Evolutionary conservation across 2,797 vertebrate species (phyloP), one percentile per base, ranked within the genome.

Genomic region (Lerista edwardsae): DNA sequence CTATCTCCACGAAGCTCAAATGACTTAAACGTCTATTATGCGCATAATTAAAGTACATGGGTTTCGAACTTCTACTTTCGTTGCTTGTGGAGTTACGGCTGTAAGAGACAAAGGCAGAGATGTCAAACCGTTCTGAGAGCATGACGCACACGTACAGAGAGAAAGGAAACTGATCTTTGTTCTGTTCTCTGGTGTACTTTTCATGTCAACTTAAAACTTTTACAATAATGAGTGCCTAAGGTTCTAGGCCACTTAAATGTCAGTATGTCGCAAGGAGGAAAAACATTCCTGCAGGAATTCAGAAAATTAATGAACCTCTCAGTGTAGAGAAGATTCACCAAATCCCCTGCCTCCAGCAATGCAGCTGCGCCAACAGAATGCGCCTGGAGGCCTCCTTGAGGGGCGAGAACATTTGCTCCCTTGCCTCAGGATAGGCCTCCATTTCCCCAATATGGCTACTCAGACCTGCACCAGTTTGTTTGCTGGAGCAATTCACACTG

Each of bases 191-290:
- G 29, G 62, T 68, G 62, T 7, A 34, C 41, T 21, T 73, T 86
- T 71, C 83, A 1, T 39, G 75, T 84, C 39, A 82, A 14, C 6
- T 79, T 23, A 31, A 81, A 17, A 79, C 81, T 27, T 83, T 29
- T 44, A 85, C 34, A 88, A 88, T 69, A 89, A 79, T 72, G 55
- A 84, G 62, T 67, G 27, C 79, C 6, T 8, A 27, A 85, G 67
- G 29, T 77, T 3, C 23, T 65, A 59, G 74, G 83, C 36, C 1
- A 83, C 71, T 15, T 86, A 72, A 79, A 7, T 81, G 84, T 1
- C 36, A 85, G 44, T 36, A 86, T 0, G 57, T 6, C 1, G 0
- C 69, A 47, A 44, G 41, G 7, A 25, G 86, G n/a, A 90, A 80
- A 27, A 15, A 2, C 39, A 14, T 10, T 29, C 25, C 25, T 69